Conservation (phyloP, 2,113 vertebrate genomes). For the Carassius auratus region DNA sequence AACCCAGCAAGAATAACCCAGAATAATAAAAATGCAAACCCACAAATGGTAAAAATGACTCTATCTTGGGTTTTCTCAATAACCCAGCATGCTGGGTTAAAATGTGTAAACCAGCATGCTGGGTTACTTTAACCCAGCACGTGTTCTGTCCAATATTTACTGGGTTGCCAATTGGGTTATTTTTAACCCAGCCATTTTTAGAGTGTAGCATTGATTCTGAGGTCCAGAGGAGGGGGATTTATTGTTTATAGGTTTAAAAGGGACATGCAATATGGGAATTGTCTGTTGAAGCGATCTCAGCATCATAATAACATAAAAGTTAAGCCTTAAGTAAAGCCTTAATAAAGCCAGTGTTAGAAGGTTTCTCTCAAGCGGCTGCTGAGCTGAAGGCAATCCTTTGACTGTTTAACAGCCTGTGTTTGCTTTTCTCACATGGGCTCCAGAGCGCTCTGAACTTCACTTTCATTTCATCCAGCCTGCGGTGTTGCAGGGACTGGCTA, state of each 20-base stretch:
- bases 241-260: not conserved
- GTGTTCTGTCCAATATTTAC: too few species aligned
- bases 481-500: not conserved
- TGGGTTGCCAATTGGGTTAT: too few species aligned
- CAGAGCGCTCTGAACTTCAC: slow-evolving; percentile 4
- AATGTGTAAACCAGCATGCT: too few species aligned
- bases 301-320: slow-evolving; percentile 8
- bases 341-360: not conserved
- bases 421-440: slow-evolving; percentile 38
- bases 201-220: not conserved
- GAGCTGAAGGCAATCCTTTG: not conserved
- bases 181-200: too few species aligned
- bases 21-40: too few species aligned
- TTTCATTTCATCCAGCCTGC: not conserved
- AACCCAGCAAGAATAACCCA: too few species aligned
- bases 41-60: too few species aligned
- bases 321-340: not conserved
- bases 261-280: not conserved
- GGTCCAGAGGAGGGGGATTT: not conserved
- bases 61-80: too few species aligned
- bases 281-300: not conserved
- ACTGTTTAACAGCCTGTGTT: slow-evolving; percentile 9
- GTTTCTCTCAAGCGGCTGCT: not conserved
- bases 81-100: too few species aligned
- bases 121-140: too few species aligned